A percentile compares a stretch with the other conserved stretches of the same genome.
Conservation (phyloP, 92 coral and sea anemone species). For the Anthopleura xanthogrammica region DNA sequence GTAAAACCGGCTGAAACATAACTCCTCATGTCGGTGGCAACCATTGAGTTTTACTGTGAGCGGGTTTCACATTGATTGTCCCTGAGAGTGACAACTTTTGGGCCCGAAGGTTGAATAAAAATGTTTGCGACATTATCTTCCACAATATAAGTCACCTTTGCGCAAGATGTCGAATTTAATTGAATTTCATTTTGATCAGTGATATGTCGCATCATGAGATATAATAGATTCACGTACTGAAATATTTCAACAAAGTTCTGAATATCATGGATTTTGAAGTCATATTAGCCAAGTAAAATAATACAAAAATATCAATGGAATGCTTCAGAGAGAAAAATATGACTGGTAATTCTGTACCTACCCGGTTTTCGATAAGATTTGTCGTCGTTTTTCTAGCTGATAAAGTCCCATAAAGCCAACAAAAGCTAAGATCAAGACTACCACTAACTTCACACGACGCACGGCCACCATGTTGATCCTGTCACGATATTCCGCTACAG, state of each 20-base stretch:
- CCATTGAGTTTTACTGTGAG: no score
- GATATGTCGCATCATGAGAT: no score
- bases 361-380: neutral
- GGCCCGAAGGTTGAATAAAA: no score
- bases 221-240: no score
- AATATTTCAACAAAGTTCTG: neutral
- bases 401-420: conserved; percentile 10
- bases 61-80: no score
- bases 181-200: no score
- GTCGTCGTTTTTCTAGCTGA: conserved; percentile 1
- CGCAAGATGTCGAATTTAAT: no score
- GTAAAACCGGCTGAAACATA: no score
- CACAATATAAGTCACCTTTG: no score
- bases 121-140: no score
- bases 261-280: neutral
- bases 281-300: neutral
- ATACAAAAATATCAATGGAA: neutral
- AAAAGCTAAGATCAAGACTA: neutral
- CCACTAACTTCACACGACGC: conserved; percentile 10
- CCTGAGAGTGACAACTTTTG: no score
- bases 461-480: neutral
- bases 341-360: neutral
- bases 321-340: neutral
- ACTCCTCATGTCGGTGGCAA: no score
- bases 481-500: neutral